Base-by-base conservation (phyloP, 1,140 invertebrate genomes). In the Drosophila saltans region DNA sequence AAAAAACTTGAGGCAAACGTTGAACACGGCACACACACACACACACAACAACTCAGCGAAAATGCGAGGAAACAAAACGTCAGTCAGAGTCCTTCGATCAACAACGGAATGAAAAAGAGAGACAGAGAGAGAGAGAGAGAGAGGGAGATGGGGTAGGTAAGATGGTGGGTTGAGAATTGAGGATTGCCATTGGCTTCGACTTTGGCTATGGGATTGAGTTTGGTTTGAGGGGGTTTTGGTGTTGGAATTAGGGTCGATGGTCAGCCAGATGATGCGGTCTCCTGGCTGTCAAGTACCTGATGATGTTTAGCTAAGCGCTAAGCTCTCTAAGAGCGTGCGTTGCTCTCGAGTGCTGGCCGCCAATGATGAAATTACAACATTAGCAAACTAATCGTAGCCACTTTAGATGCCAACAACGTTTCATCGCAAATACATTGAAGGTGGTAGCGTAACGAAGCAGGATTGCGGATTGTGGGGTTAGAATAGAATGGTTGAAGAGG, bases 361-460 rank as follows among this genome's bases (percentile, higher is more conserved):
- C 84, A 81, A 89, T 89, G 84, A 89, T 89, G 84, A 89, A 89
- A 89, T 89, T 89, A 89, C 80, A 89, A 89, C 84, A 89, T 89
- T 89, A 89, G 80, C 84, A 89, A 89, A 89, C 84, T 89, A 89
- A 89, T 89, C 84, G 84, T 81, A 89, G 77, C 84, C 84, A 89
- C 84, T 89, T 89, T 89, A 89, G 84, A 89, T 89, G 84, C 84
- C 66, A 69, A 59, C 68, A 79, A 80, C 79, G 83, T 86, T 52
- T 52, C 45, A 52, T 52, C 21, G 45, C 45, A 52, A 52, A 52
- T 52, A 52, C 45, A 21, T 52, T 52, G 45, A 26, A 52, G 24
- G 45, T 52, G 61, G 41, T 52, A 52, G 8, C 58, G 9, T 40
- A 24, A 33, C 6, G 69, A 41, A 52, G 56, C 28, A n/a, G 52